Base-by-base conservation (phyloP, 2,113 vertebrate species). In the Cinclus mexicanus region DNA sequence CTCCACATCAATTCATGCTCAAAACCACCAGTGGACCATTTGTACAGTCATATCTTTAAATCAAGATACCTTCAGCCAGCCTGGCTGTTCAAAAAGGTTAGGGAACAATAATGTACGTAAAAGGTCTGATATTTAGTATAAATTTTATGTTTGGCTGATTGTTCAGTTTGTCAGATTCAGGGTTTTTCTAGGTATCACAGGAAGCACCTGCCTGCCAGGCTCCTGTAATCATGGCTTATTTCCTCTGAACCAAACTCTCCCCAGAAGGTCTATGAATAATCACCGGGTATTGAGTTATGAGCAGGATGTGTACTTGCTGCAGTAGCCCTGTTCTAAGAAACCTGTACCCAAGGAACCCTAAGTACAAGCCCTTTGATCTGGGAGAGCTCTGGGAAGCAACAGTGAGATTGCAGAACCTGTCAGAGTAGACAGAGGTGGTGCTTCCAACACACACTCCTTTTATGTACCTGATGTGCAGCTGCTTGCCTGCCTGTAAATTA, bases 121-220 rank as follows among this genome's bases (percentile, higher is more conserved):
- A 77, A 71, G 28, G n/a, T 42, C 88, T 94, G 72, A 70, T 78
- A 71, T 57, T 77, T n/a, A 90, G 56, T 57, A 90, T 96, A 65
- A 78, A 9, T 84, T 76, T 88, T 71, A 75, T 3, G 2, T 92
- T 79, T 68, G 83, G 72, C 24, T 57, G 81, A 83, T 91, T 92
- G 78, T 93, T 92, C 53, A 19, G 0, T 92, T 90, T 84, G 61
- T 90, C 85, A 90, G 56, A 60, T 46, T 37, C 9, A 5, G 64
- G 28, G 35, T 6, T 86, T 92, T 92, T 81, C 63, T 71, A 64
- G 77, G 64, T 95, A 95, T 96, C 95, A 69, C 53, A 90, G 95
- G 88, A 97, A 96, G 89, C 93, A 93, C 71, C 92, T 94, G 92
- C 37, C 64, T 88, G 76, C 82, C 79, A 80, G 76, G 39, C 88